phyloP scores from a whole-genome alignment of 2,888 invertebrate genomes.

The Melikaiella ostensackeni region DNA sequence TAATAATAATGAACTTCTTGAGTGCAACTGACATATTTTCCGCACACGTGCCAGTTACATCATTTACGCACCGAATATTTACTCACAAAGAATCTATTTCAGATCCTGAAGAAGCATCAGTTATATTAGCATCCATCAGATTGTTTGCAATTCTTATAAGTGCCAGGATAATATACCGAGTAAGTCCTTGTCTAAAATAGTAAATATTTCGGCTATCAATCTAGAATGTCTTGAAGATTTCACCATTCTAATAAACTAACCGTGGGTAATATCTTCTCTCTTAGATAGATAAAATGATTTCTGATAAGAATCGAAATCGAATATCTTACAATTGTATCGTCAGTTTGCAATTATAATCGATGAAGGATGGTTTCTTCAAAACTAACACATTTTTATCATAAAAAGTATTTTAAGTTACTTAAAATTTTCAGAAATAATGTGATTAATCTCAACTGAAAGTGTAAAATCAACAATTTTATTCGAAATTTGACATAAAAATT shows the following conservation, averaged over 20 bases:
- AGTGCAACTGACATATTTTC: constrained; percentile 74
- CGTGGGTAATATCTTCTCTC: too few relatives aligned
- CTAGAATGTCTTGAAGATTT: neutral
- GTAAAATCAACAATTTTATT: neutral
- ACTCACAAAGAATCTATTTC: constrained; percentile 78
- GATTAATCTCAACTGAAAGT: neutral
- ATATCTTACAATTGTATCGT: too few relatives aligned
- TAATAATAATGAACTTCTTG: neutral
- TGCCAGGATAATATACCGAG: too few relatives aligned
- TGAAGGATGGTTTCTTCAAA: neutral
- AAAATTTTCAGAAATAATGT: neutral
- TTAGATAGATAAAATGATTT: neutral
- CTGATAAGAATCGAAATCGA: neutral
- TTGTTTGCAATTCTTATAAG: constrained; percentile 79
- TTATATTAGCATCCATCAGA: constrained; percentile 79
- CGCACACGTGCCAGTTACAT: constrained; percentile 81
- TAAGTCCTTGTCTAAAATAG: too few relatives aligned
- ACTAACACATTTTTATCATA: neutral
- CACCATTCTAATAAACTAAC: neutral
- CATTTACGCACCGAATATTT: constrained; percentile 82
- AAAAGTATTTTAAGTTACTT: neutral
- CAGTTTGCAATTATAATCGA: neutral
- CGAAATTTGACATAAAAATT: neutral
- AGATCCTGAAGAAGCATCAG: constrained; percentile 78
- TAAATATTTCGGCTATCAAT: too few relatives aligned